Base-by-base conservation (phyloP, 2,113 vertebrate species). In the Hippocampus zosterae region DNA sequence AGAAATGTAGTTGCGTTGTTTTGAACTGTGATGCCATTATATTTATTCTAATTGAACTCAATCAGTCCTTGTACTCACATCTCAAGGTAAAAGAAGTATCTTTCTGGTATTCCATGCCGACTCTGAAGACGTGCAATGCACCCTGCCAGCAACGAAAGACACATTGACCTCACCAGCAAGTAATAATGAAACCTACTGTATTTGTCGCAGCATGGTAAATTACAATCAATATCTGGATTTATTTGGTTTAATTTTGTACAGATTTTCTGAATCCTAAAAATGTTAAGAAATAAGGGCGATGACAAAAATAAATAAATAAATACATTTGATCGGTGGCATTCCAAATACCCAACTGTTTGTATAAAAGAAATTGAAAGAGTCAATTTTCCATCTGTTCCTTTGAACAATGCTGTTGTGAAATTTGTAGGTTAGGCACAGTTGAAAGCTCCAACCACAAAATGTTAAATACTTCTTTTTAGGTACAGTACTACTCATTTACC, bases 141-240 rank as follows among this genome's bases (percentile, higher is more conserved):
- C 16, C 65, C 73, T 5, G 66, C 80, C 18, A 0, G 33, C 37
- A 79, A 50, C 37, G 71, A 53, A 60, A 62, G 37, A 23, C 46
- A 40, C 16, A 76, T 69, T 77, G 82, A 69, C 64, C 25, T 76
- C 70, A 71, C 67, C 65, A 76, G 70, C 61, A 88, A 87, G 89
- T 90, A 41, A 76, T 75, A 74, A 1, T 1, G 7, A 27, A 3
- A 33, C 29, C 9, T 55, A 29, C 29, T 3, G 29, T 29, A 15
- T 40, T 12, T 15, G 13, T 16, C 23, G 4, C 2, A 23, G 12
- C n/a, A 9, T 18, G 25, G 25, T 59, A 1, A 25, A 59, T 59
- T 9, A 29, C 27, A 27, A 59, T 27, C 23, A 21, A 62, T 19
- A 61, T 33, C 37, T 61, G 9, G 16, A 37, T 16, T 18, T 60